Percentiles rank a stretch among this genome's conserved stretches.
These are phyloP conservation scores for Tethea ocularis DNA, from an alignment of 2,888 invertebrate genomes.

Conservation along the genomic window DNA sequence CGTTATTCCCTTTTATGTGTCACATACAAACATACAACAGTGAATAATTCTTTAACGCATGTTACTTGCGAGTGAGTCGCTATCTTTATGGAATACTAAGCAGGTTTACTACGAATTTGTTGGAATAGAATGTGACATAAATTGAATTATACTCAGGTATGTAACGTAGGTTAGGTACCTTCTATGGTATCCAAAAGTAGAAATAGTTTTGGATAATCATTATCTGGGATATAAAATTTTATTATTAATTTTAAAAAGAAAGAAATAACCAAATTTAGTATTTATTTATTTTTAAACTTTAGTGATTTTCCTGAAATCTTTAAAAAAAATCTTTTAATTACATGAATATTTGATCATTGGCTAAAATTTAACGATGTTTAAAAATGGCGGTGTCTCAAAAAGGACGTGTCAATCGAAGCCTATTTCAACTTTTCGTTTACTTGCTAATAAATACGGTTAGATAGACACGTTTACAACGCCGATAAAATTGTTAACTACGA, in stretches of 20 bases:
- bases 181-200: background rate
- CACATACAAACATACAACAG: conserved; percentile 6
- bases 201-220: no score
- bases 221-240: no score
- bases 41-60: conserved; percentile 11
- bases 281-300: no score
- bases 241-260: no score
- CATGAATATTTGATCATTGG: no score
- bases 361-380: no score
- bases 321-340: no score
- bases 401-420: background rate
- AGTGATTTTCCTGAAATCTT: no score
- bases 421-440: background rate
- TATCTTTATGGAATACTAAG: conserved; percentile 19
- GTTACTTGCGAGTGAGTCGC: conserved; percentile 18
- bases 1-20: conserved; percentile 15
- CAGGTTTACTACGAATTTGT: conserved; percentile 10
- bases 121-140: background rate
- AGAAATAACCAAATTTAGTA: no score
- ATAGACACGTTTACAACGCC: background rate
- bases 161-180: no score
- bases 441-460: conserved; percentile 5
- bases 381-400: background rate
- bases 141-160: background rate
- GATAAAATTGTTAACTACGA: background rate